Evolutionary conservation across 2,888 invertebrate genomes (phyloP).

Genomic region (Leptinotarsa juncta): DNA sequence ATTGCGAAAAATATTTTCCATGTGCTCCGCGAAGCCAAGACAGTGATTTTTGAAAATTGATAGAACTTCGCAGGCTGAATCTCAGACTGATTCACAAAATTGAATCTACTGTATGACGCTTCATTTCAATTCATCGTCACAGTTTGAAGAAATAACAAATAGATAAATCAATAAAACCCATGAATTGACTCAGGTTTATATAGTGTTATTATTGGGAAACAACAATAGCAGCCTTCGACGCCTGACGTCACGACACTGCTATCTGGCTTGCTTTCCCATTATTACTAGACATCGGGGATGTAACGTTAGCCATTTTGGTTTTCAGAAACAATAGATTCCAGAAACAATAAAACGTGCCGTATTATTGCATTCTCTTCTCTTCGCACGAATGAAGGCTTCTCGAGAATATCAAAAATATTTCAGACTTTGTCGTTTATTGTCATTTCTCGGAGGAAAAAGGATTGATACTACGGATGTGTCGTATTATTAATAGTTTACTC

Average conservation of each 20-base stretch:
- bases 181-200: constrained; percentile 1
- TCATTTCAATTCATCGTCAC: too few relatives aligned
- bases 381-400: neutral
- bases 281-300: neutral
- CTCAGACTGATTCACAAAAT: too few relatives aligned
- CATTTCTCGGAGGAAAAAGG: neutral
- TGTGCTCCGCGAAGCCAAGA: too few relatives aligned
- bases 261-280: constrained; percentile 10
- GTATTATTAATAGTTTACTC: neutral
- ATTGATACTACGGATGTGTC: neutral
- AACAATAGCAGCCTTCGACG: neutral
- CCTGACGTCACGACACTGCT: constrained; percentile 5
- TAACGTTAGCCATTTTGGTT: constrained; percentile 24
- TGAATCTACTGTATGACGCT: too few relatives aligned
- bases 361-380: constrained; percentile 1
- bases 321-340: constrained; percentile 20
- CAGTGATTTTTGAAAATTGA: too few relatives aligned
- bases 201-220: neutral
- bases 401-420: constrained; percentile 5
- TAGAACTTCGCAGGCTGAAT: too few relatives aligned
- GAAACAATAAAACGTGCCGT: constrained; percentile 9
- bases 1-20: too few relatives aligned
- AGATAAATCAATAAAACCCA: too few relatives aligned
- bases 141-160: too few relatives aligned
- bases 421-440: neutral